Conservation (phyloP, 2,888 invertebrate genomes). For the Limnephilus marmoratus region DNA sequence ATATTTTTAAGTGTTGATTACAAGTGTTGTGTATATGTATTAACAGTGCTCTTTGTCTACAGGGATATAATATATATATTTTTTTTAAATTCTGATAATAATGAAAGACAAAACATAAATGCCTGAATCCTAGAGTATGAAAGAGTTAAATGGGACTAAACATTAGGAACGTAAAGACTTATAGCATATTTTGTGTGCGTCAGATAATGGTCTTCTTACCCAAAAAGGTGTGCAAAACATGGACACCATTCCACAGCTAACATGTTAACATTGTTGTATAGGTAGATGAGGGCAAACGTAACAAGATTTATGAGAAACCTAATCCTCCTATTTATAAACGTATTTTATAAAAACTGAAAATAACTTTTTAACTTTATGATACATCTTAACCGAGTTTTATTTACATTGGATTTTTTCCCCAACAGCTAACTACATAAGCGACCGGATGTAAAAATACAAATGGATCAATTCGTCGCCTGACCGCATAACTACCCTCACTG, state of each 20-base stretch:
- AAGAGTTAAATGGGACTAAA: neutral
- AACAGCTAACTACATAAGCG: conserved; percentile 6
- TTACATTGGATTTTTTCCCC: conserved; percentile 12
- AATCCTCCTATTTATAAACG: neutral
- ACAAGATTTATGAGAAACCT: neutral
- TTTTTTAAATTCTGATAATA: neutral
- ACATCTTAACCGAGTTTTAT: conserved; percentile 21
- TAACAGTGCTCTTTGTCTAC: conserved; percentile 25
- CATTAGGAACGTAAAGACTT: neutral
- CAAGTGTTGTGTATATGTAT: conserved; percentile 8
- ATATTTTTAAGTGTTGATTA: conserved; percentile 16
- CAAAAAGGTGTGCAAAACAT: neutral
- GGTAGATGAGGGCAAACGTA: neutral
- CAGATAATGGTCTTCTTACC: conserved; percentile 1
- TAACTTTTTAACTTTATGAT: conserved; percentile 24
- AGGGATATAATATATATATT: neutral
- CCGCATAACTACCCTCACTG: neutral
- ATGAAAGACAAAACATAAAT: neutral
- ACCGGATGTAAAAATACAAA: conserved; percentile 43
- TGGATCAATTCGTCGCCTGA: neutral
- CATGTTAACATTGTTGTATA: neutral
- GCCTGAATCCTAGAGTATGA: neutral
- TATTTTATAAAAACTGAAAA: conserved; percentile 3
- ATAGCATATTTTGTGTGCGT: neutral
- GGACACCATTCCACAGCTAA: neutral